Evolutionary conservation across 2,797 vertebrate species (phyloP).

Genomic region (Sebastes diploproa): DNA sequence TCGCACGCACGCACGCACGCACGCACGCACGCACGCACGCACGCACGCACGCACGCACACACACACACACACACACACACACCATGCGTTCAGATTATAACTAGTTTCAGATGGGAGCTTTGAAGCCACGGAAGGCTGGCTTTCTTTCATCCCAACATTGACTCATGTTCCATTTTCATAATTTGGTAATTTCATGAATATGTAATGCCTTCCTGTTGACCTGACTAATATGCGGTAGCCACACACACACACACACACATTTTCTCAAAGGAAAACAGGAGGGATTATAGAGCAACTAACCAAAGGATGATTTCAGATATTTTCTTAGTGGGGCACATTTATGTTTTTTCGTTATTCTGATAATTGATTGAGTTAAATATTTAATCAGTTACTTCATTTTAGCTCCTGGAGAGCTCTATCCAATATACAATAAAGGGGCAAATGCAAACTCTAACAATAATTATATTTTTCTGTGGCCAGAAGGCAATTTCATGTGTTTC

Average conservation of each 20-base stretch:
- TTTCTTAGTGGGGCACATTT: neutral
- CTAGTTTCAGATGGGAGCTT: constrained; percentile 62
- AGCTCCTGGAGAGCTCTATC: neutral
- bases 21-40: no score
- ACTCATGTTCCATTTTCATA: constrained; percentile 71
- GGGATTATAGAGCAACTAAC: neutral
- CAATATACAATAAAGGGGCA: neutral
- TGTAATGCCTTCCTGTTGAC: constrained; percentile 64
- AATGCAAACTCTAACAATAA: neutral
- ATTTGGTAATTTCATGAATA: constrained; percentile 74
- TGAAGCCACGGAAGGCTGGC: constrained; percentile 52
- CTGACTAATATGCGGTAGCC: constrained; percentile 49
- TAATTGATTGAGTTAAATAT: neutral
- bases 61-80: constrained; percentile 2
- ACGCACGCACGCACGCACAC: neutral
- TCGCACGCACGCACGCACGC: no score
- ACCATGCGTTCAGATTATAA: constrained; percentile 40
- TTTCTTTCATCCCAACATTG: constrained; percentile 68
- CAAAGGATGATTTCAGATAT: neutral
- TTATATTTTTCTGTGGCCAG: no score
- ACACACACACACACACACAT: constrained; percentile 1
- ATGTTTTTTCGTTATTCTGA: neutral
- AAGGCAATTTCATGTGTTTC: no score
- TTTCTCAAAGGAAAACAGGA: constrained; percentile 9
- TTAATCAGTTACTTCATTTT: neutral